phyloP scores from a whole-genome alignment of 2,113 vertebrate species.

The Trachemys scripta region DNA sequence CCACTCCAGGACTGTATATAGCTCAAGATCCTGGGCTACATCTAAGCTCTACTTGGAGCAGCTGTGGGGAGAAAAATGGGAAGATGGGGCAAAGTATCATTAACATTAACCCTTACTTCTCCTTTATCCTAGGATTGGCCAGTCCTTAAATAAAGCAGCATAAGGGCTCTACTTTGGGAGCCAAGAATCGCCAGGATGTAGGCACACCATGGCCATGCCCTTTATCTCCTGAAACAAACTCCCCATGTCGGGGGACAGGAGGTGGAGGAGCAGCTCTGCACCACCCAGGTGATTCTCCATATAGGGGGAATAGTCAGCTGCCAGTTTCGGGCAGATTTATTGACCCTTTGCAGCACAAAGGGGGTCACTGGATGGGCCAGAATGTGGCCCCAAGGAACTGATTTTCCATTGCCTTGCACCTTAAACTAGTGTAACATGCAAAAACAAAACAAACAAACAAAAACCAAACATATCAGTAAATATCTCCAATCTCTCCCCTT shows the following conservation, averaged over 20 bases:
- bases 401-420: background rate
- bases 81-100: background rate
- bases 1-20: background rate
- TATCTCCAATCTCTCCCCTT: background rate
- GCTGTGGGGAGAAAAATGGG: background rate
- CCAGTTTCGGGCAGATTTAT: background rate
- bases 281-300: rapidly evolving
- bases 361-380: background rate
- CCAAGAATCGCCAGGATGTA: background rate
- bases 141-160: background rate
- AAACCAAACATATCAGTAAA: background rate
- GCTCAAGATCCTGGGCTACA: background rate
- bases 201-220: background rate
- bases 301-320: background rate
- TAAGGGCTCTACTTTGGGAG: background rate
- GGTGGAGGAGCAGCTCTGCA: background rate
- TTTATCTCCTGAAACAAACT: background rate
- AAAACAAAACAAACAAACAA: background rate
- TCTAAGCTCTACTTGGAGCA: background rate
- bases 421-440: background rate
- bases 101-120: background rate
- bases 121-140: background rate
- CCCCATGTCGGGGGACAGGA: rapidly evolving
- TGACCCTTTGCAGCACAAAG: background rate
- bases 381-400: background rate